These are phyloP conservation scores for Protonemura montana DNA, from an alignment of 2,888 invertebrate genomes.

Conservation along the genomic window DNA sequence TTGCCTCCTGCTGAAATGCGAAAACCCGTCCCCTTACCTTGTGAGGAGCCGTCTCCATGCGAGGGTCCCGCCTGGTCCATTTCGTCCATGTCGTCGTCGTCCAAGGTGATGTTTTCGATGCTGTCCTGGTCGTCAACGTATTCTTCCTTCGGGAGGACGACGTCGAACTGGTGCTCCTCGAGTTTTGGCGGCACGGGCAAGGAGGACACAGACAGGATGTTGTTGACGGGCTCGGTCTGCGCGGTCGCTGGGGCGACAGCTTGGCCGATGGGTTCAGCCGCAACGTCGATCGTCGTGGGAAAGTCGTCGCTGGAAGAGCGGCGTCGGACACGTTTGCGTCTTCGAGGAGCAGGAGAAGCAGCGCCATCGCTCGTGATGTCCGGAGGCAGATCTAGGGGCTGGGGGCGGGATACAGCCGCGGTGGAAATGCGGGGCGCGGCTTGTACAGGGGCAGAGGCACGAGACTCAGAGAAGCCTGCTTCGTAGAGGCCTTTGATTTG, in stretches of 20 bases:
- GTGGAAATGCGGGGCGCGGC: slow-evolving; percentile 53
- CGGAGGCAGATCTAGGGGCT: slow-evolving; percentile 46
- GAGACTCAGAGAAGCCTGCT: slow-evolving; percentile 66
- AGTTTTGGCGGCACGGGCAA: background rate
- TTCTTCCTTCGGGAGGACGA: slow-evolving; percentile 73
- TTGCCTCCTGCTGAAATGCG: too few relatives aligned
- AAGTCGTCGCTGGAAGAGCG: slow-evolving; percentile 51
- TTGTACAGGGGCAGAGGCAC: slow-evolving; percentile 48
- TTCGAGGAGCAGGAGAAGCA: slow-evolving; percentile 49
- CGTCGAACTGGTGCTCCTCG: slow-evolving; percentile 40
- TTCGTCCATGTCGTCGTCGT: slow-evolving; percentile 71
- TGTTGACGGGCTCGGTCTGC: slow-evolving; percentile 15
- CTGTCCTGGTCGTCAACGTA: slow-evolving; percentile 77
- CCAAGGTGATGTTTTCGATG: slow-evolving; percentile 84
- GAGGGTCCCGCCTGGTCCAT: slow-evolving; percentile 71
- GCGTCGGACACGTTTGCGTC: slow-evolving; percentile 52
- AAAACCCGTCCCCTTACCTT: slow-evolving; percentile 51
- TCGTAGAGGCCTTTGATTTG: slow-evolving; percentile 92
- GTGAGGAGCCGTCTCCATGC: slow-evolving; percentile 56
- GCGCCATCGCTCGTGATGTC: slow-evolving; percentile 49
- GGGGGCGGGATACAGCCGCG: slow-evolving; percentile 55
- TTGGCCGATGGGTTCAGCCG: slow-evolving; percentile 57
- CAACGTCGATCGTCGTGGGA: slow-evolving; percentile 51
- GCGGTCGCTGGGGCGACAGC: slow-evolving; percentile 25
- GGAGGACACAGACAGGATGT: background rate